Evolutionary conservation across 2,113 vertebrate genomes (phyloP).

Genomic region (Cricetomys ansorgei): DNA sequence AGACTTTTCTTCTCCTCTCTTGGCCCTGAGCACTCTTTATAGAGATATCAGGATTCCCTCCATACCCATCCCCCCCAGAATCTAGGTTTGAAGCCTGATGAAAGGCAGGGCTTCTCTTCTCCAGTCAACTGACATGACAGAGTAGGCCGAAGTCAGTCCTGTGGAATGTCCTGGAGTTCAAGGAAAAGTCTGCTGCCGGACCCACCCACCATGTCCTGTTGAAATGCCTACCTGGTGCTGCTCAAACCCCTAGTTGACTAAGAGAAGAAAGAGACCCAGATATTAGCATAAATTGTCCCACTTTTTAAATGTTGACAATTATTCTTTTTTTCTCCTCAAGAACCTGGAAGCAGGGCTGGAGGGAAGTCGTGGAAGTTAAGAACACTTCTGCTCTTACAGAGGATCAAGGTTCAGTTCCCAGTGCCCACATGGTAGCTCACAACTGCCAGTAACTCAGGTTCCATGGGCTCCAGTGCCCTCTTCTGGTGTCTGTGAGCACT

Average conservation of each 20-base stretch:
- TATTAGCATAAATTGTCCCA: neutral
- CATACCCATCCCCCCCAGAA: neutral
- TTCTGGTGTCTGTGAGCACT: neutral
- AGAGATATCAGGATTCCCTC: neutral
- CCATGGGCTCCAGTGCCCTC: neutral
- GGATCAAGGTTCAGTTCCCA: neutral
- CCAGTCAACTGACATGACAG: neutral
- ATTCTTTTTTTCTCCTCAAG: neutral
- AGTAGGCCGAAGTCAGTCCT: neutral
- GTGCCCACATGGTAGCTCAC: neutral
- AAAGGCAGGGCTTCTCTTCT: neutral
- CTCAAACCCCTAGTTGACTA: neutral
- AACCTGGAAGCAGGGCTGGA: neutral
- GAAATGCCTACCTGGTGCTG: neutral
- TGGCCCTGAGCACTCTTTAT: constrained; percentile 19
- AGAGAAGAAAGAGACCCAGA: neutral
- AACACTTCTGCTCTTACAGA: neutral
- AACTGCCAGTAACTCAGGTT: neutral
- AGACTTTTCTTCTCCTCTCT: constrained; percentile 38
- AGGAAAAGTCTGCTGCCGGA: neutral
- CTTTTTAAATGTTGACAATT: constrained; percentile 34
- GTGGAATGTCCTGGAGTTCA: neutral
- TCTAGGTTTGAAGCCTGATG: neutral
- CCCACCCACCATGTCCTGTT: neutral
- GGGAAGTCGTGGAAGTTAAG: neutral